A percentile compares a stretch with the other conserved stretches of the same genome.
Evolutionary conservation across 1,140 invertebrate species (phyloP).

Genomic region (Delia radicum): DNA sequence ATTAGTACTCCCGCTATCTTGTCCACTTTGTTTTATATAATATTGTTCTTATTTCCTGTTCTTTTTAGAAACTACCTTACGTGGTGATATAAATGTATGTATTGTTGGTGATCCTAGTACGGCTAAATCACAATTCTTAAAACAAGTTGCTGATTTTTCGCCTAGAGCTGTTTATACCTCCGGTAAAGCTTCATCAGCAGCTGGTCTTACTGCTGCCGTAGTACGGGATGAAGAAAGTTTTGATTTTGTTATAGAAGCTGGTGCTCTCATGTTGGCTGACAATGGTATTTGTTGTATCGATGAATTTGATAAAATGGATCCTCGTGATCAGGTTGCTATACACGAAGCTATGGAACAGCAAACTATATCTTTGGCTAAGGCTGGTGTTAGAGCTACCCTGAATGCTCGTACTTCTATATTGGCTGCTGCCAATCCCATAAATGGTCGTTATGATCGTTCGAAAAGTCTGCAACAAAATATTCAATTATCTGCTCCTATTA

Average conservation of each 20-base stretch:
- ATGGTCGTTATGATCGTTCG: constrained; percentile 92
- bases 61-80: constrained; percentile 66
- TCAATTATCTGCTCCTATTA: constrained; percentile 90
- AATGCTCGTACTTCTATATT: constrained; percentile 98
- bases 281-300: constrained; percentile 99
- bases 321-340: constrained; percentile 95
- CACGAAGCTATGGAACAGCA: constrained; percentile 99
- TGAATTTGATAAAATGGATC: constrained; percentile 99
- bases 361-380: constrained; percentile 98
- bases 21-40: background rate
- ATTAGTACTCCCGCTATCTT: too few relatives aligned
- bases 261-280: constrained; percentile 98
- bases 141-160: constrained; percentile 94
- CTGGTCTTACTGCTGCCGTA: constrained; percentile 97
- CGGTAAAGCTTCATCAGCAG: constrained; percentile 96
- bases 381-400: constrained; percentile 94
- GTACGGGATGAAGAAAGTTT: constrained; percentile 96
- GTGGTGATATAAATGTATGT: constrained; percentile 98
- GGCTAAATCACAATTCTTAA: constrained; percentile 96
- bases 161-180: constrained; percentile 97
- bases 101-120: constrained; percentile 99
- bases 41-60: too few relatives aligned
- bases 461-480: constrained; percentile 97
- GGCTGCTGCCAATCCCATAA: constrained; percentile 96
- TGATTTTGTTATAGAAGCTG: constrained; percentile 99